phyloP scores from a whole-genome alignment of 2,888 invertebrate genomes.

The Lissocephala sabroskyi region DNA sequence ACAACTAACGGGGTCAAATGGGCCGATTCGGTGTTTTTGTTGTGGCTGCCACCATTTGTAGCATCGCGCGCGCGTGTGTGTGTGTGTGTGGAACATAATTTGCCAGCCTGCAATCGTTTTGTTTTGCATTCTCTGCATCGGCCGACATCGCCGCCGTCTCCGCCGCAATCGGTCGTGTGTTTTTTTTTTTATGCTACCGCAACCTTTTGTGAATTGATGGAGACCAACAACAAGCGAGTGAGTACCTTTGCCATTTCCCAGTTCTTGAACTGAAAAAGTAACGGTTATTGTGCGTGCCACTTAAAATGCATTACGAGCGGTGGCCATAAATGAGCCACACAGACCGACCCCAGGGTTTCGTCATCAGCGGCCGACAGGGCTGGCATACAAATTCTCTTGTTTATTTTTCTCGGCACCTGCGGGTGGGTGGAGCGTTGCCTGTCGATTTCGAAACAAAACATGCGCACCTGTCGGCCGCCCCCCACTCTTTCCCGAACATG shows the following conservation, averaged over 20 bases:
- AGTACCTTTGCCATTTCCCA: conserved; percentile 19
- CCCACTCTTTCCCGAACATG: too few relatives aligned
- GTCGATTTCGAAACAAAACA: too few relatives aligned
- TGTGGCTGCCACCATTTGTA: not conserved
- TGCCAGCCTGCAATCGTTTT: conserved; percentile 7
- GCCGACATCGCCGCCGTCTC: too few relatives aligned
- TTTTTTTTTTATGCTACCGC: conserved; percentile 5
- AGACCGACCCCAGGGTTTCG: too few relatives aligned
- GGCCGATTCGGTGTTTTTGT: conserved; percentile 5
- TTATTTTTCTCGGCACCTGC: too few relatives aligned
- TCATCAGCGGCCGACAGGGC: too few relatives aligned
- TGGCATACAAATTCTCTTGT: too few relatives aligned
- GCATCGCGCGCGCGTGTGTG: not conserved
- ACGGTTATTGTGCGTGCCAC: conserved; percentile 4
- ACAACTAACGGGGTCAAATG: conserved; percentile 58
- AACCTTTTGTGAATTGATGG: conserved; percentile 24
- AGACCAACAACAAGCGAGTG: not conserved
- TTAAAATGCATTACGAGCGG: conserved; percentile 33
- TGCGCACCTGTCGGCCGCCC: too few relatives aligned
- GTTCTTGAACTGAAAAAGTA: conserved; percentile 43
- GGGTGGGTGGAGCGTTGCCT: too few relatives aligned
- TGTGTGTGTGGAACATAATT: not conserved
- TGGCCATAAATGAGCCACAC: too few relatives aligned
- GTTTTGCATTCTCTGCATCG: not conserved
- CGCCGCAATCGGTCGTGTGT: not conserved